Percentiles rank a stretch among this genome's conserved stretches.
phyloP scores from a whole-genome alignment of 1,140 invertebrate genomes.

The Battus philenor region DNA sequence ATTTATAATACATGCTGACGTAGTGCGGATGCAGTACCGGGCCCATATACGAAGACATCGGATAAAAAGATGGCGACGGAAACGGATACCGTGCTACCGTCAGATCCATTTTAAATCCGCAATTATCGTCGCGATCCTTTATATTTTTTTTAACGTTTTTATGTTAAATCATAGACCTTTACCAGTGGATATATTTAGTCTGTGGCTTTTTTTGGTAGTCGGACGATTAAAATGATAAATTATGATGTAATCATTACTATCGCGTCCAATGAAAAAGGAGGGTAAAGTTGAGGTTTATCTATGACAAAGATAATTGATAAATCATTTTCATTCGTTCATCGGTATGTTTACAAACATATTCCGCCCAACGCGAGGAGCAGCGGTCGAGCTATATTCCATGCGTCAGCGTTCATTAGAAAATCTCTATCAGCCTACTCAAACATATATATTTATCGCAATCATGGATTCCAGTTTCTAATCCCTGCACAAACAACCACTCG shows the following conservation, averaged over 20 bases:
- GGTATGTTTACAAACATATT: slow-evolving; percentile 8
- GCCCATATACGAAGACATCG: slow-evolving; percentile 41
- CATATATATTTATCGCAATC: not conserved
- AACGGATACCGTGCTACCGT: slow-evolving; percentile 35
- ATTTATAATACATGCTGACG: slow-evolving; percentile 46
- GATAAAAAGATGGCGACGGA: slow-evolving; percentile 29
- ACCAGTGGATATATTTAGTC: too few species aligned
- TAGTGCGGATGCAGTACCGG: slow-evolving; percentile 43
- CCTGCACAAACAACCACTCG: slow-evolving; percentile 33
- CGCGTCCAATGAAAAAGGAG: slow-evolving; percentile 1
- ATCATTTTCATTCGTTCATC: not conserved
- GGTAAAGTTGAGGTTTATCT: slow-evolving; percentile 5
- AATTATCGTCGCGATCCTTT: slow-evolving; percentile 29
- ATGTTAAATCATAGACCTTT: too few species aligned
- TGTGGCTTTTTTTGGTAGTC: too few species aligned
- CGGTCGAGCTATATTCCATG: not conserved
- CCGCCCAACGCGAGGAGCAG: not conserved
- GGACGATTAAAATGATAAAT: too few species aligned
- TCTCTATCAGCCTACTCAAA: not conserved
- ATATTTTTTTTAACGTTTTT: too few species aligned
- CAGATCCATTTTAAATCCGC: slow-evolving; percentile 47
- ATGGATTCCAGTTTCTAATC: too few species aligned
- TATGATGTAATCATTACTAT: slow-evolving; percentile 2
- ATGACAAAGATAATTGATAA: not conserved
- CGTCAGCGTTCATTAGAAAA: not conserved